phyloP scores from a whole-genome alignment of 2,797 vertebrate species.

The Rhinatrema bivittatum region DNA sequence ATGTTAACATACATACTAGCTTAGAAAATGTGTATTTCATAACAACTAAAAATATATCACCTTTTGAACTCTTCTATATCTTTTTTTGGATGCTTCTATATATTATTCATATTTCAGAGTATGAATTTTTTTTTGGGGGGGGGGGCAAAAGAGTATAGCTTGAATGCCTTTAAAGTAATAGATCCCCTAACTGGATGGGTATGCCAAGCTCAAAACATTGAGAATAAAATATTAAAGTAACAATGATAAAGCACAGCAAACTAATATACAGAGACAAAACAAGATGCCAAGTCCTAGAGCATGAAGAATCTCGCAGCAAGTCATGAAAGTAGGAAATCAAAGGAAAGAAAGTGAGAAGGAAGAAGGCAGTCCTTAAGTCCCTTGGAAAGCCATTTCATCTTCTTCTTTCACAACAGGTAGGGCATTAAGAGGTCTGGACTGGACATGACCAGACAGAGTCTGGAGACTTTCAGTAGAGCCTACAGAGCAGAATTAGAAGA shows the following conservation, averaged over 20 bases:
- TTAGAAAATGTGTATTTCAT: too few species aligned
- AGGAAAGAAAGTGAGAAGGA: slow-evolving; percentile 2
- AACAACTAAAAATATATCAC: too few species aligned
- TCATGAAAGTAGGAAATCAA: slow-evolving; percentile 7
- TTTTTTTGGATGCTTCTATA: too few species aligned
- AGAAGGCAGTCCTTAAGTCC: slow-evolving; percentile 28
- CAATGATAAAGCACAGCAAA: too few species aligned
- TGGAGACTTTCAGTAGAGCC: slow-evolving; percentile 59
- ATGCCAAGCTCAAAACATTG: neutral
- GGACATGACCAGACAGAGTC: slow-evolving; percentile 70
- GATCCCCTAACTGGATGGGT: too few species aligned
- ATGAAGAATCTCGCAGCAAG: neutral
- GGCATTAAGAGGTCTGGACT: slow-evolving; percentile 48
- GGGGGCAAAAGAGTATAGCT: neutral
- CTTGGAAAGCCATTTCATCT: slow-evolving; percentile 55
- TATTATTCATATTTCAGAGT: neutral
- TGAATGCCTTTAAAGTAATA: too few species aligned
- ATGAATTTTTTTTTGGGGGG: neutral
- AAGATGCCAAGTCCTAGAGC: neutral
- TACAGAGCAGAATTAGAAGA: slow-evolving; percentile 32
- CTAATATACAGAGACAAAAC: neutral
- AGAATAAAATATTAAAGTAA: too few species aligned
- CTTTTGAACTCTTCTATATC: too few species aligned
- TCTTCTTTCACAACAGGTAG: slow-evolving; percentile 61
- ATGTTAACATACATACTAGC: too few species aligned